Base-by-base conservation (phyloP, 2,888 invertebrate genomes). In the Operophtera brumata region DNA sequence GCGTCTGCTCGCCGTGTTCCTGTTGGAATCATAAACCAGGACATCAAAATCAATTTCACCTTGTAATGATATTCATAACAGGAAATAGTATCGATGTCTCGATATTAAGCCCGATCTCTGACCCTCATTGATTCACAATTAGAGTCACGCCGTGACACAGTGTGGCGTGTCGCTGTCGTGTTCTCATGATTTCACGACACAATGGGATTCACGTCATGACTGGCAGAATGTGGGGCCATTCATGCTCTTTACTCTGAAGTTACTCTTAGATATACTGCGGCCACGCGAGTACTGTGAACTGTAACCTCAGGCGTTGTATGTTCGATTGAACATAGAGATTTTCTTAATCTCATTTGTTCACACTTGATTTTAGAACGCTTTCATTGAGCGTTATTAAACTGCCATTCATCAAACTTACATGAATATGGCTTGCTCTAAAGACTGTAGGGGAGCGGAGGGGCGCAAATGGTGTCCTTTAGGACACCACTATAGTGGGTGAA, bases 61-160 rank as follows among this genome's bases (percentile, higher is more conserved):
- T 54, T 54, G 57, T 65, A 67, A 77, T 73, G 70, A 71, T 77
- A 77, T 79, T 78, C 78, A 77, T 78, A 82, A 80, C 81, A 80
- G 78, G 79, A 79, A 78, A 81, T 81, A 77, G 72, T 47, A 50
- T 57, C 52, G 56, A 41, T 52, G 76, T 79, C 77, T 76, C 71
- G 71, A 74, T 78, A 77, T 71, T 67, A 70, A 69, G 66, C 69
- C 73, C 79, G 87, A 86, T 86, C 88, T 86, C 72, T 89, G 86
- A 88, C 85, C 89, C 80, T 69, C 72, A 82, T 86, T 85, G 86
- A 87, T 88, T 87, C 83, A 88, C 86, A 89, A 90, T 89, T 86
- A 87, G 82, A 73, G 73, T 74, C 77, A 74, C 84, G 84, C 84
- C 83, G 78, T 77, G 80, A 76, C 80, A 74, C 71, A 63, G 53